These are phyloP conservation scores for Pogonognathellus flavescens DNA, from an alignment of 1,140 invertebrate species.

Conservation along the genomic window DNA sequence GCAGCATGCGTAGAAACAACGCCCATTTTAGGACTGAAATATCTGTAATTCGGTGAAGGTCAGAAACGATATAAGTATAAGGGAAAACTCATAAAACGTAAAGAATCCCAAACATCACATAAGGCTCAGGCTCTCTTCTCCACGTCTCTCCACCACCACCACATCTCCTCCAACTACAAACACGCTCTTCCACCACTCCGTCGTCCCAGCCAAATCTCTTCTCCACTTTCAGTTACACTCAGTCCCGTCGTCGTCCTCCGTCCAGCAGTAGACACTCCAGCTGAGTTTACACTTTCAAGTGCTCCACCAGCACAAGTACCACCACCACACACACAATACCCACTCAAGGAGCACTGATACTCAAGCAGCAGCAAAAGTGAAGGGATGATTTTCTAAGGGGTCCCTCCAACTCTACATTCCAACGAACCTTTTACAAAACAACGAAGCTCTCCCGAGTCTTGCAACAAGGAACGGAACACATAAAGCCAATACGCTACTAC, in stretches of 20 bases:
- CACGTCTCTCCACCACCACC: too few relatives aligned
- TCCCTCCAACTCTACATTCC: not conserved
- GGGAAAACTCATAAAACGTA: not conserved
- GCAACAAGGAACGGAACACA: not conserved
- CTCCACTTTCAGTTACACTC: too few relatives aligned
- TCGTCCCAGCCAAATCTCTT: not conserved
- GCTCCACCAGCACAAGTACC: too few relatives aligned
- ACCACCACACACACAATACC: too few relatives aligned
- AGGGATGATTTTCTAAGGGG: constrained; percentile 7
- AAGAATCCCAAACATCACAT: too few relatives aligned
- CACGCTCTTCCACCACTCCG: too few relatives aligned
- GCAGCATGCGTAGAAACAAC: constrained; percentile 61
- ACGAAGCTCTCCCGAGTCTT: not conserved
- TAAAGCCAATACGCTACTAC: not conserved
- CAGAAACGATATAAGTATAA: constrained; percentile 21
- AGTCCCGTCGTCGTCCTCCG: not conserved
- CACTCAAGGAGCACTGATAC: too few relatives aligned
- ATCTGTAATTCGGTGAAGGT: constrained; percentile 55
- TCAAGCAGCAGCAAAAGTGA: not conserved
- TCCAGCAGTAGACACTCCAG: not conserved
- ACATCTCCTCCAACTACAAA: too few relatives aligned
- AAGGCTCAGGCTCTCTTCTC: too few relatives aligned
- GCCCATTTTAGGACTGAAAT: constrained; percentile 60
- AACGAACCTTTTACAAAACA: not conserved
- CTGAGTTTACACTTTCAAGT: constrained; percentile 1